Conservation (phyloP, 1,140 invertebrate genomes). For the Drosophila paulistorum region DNA sequence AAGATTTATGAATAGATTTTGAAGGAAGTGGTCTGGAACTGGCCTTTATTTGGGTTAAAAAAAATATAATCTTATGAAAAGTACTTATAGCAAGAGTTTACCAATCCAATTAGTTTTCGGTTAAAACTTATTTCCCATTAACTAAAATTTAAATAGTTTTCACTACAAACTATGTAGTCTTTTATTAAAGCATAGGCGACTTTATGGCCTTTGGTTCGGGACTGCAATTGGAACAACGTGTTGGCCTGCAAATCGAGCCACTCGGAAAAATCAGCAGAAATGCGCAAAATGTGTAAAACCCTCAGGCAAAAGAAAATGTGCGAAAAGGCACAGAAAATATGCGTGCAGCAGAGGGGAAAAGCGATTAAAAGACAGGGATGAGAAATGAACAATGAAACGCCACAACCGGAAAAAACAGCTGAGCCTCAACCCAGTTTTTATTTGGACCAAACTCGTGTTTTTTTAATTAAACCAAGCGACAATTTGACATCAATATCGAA, state of each 20-base stretch:
- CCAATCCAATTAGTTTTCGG: too few species aligned
- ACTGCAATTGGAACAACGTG: constrained; percentile 29
- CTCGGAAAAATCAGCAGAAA: constrained; percentile 10
- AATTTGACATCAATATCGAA: constrained; percentile 81
- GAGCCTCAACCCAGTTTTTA: constrained; percentile 5
- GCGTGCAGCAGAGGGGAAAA: not conserved
- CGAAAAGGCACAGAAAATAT: constrained; percentile 30
- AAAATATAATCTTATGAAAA: too few species aligned
- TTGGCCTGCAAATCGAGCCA: constrained; percentile 51
- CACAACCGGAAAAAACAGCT: constrained; percentile 26
- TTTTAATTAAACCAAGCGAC: constrained; percentile 77
- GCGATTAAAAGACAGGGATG: not conserved
- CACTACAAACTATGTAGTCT: too few species aligned
- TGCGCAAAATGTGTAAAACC: constrained; percentile 33
- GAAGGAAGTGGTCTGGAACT: too few species aligned
- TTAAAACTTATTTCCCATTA: too few species aligned
- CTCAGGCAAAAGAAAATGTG: constrained; percentile 1
- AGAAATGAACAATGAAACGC: constrained; percentile 4
- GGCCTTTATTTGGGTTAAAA: too few species aligned
- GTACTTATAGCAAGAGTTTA: too few species aligned
- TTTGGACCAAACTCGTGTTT: constrained; percentile 50
- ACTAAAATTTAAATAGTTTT: not conserved
- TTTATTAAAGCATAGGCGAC: not conserved
- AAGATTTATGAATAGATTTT: constrained; percentile 1
- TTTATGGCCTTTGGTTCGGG: not conserved